Conservation (phyloP, 2,888 invertebrate genomes). For the Hirudinaria manillensis region DNA sequence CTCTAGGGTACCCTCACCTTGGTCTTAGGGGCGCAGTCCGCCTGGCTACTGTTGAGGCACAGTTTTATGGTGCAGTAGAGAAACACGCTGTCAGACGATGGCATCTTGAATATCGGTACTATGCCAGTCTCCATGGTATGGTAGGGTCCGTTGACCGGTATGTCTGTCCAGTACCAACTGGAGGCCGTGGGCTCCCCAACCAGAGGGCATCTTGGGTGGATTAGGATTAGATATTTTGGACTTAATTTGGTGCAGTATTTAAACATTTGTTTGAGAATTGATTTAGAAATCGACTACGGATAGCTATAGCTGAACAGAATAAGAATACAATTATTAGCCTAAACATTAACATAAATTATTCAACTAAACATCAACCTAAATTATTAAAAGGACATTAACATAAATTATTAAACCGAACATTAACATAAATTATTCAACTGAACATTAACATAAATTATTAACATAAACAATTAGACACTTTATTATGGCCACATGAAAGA, state of each 20-base stretch:
- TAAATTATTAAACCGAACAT: too few species aligned
- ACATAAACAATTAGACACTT: too few species aligned
- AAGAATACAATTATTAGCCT: too few species aligned
- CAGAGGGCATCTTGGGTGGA: constrained; percentile 27
- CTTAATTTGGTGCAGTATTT: too few species aligned
- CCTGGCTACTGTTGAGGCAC: constrained; percentile 24
- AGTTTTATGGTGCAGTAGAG: constrained; percentile 32
- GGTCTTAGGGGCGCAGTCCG: constrained; percentile 1
- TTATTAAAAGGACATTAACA: too few species aligned
- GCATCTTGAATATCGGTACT: constrained; percentile 32
- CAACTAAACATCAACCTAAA: too few species aligned
- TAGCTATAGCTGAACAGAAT: too few species aligned
- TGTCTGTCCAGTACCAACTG: constrained; percentile 29
- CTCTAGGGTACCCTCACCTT: not conserved
- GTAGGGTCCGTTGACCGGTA: not conserved
- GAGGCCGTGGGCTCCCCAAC: constrained; percentile 17
- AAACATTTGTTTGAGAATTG: too few species aligned
- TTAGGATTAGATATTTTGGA: not conserved
- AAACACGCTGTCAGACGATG: constrained; percentile 20
- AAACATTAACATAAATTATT: too few species aligned
- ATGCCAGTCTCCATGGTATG: constrained; percentile 12
- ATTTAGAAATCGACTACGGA: too few species aligned
- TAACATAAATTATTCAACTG: too few species aligned
- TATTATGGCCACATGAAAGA: not conserved
- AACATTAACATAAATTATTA: too few species aligned